Evolutionary conservation across 2,113 vertebrate species (phyloP), one percentile per base, ranked within the genome.

Genomic region (Neomonachus schauinslandi): DNA sequence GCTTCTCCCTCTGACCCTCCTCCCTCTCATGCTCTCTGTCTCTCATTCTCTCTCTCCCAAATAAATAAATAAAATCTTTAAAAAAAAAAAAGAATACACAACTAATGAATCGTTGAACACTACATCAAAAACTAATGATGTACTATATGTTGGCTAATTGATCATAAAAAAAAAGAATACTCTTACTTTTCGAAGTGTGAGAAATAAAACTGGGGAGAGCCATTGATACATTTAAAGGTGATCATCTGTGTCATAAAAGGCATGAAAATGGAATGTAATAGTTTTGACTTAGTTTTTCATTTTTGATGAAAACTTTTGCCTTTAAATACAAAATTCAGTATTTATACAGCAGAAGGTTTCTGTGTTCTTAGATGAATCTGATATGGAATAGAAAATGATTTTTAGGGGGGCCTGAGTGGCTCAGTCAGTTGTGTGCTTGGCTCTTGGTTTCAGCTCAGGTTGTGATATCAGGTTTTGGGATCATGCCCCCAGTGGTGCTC

Each of bases 241-340:
- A 53, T 79, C 71, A n/a, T 67, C 24, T 63, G 22, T 91, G 24
- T 39, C 24, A 53, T 79, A 18, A 39, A 72, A 89, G 28, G 57
- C 19, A 33, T 89, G 65, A 87, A 91, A 94, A 87, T 92, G 22
- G 74, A 90, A 83, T 80, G 36, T 85, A 57, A 92, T 15, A 16
- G 33, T 80, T 97, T 95, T 89, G 15, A 76, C 61, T 53, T 55
- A 36, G 5, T 88, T 96, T 89, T 89, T 94, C n/a, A 49, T 28
- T 89, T 94, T 90, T 84, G 36, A 28, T 67, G 3, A 83, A 59
- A n/a, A 31, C 28, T 82, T 93, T 92, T 42, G 67, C 59, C 67
- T 87, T 91, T 96, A 76, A 91, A 87, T 74, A 80, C 53, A 81
- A 72, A 81, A 42, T 61, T 94, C 15, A 89, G 76, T 91, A 59